phyloP scores from a whole-genome alignment of 2,113 vertebrate genomes.

The Bubo bubo region DNA sequence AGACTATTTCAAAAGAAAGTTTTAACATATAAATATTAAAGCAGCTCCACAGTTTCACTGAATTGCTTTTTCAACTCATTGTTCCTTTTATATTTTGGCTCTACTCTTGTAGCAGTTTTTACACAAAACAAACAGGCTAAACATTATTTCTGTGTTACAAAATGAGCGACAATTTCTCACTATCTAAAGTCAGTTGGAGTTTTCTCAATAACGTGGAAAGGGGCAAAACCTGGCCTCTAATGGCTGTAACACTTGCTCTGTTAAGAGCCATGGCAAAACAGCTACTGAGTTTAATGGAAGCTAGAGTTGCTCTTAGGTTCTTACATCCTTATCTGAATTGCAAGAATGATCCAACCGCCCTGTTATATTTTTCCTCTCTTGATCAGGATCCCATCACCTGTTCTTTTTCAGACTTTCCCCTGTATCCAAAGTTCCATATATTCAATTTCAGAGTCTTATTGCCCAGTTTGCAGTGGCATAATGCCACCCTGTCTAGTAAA shows the following conservation, averaged over 20 bases:
- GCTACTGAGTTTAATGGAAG: neutral
- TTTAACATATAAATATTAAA: constrained; percentile 9
- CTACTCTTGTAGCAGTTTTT: neutral
- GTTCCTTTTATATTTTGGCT: neutral
- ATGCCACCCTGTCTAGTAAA: neutral
- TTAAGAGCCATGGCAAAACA: neutral
- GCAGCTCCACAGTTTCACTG: neutral
- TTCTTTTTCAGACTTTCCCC: neutral
- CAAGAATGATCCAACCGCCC: neutral
- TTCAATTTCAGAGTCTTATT: neutral
- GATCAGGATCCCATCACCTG: neutral
- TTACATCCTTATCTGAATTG: neutral
- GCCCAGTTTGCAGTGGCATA: neutral
- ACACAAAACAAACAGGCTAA: neutral
- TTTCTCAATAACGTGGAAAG: neutral
- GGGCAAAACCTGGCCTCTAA: neutral
- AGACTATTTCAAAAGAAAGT: neutral
- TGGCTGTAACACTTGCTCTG: neutral
- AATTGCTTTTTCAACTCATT: neutral
- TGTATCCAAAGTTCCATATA: neutral
- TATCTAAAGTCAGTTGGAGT: neutral
- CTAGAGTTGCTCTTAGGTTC: neutral
- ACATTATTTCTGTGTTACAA: neutral
- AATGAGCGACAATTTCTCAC: neutral
- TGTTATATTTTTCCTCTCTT: neutral